These are phyloP conservation scores for Odiellus spinosus DNA, from an alignment of 2,888 invertebrate genomes.

Conservation along the genomic window DNA sequence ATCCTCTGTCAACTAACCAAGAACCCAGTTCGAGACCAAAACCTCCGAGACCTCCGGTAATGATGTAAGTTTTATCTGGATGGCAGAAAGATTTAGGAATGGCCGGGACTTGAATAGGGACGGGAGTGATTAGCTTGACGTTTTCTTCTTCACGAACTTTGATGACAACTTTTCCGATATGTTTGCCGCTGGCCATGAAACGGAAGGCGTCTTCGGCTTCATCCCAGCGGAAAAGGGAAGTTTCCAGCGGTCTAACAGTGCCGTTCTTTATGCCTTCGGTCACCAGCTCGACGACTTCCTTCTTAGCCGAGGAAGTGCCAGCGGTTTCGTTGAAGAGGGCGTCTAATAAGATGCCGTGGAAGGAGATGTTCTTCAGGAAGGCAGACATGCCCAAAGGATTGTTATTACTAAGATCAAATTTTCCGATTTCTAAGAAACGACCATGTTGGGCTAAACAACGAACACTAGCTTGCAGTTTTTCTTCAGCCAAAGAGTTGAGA, in stretches of 20 bases:
- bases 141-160: slow-evolving; percentile 72
- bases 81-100: slow-evolving; percentile 64
- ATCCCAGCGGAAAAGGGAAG: slow-evolving; percentile 64
- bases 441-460: slow-evolving; percentile 36
- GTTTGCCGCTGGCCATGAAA: slow-evolving; percentile 92
- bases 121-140: slow-evolving; percentile 36
- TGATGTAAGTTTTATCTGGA: slow-evolving; percentile 35
- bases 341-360: slow-evolving; percentile 93
- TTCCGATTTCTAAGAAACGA: slow-evolving; percentile 39
- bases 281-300: slow-evolving; percentile 58
- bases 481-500: slow-evolving; percentile 38
- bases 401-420: slow-evolving; percentile 62
- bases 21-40: slow-evolving; percentile 86
- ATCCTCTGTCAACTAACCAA: slow-evolving; percentile 78
- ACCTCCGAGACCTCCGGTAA: slow-evolving; percentile 71
- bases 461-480: slow-evolving; percentile 37
- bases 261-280: slow-evolving; percentile 70
- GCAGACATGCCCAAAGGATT: slow-evolving; percentile 70
- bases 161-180: slow-evolving; percentile 89
- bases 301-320: slow-evolving; percentile 42
- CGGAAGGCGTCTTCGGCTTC: slow-evolving; percentile 83
- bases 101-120: slow-evolving; percentile 43
- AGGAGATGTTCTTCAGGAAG: slow-evolving; percentile 86
- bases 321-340: slow-evolving; percentile 59
- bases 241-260: slow-evolving; percentile 72